Conservation (phyloP, 35 echinoderm and acorn worm species). For the Hemicentrotus pulcherrimus region DNA sequence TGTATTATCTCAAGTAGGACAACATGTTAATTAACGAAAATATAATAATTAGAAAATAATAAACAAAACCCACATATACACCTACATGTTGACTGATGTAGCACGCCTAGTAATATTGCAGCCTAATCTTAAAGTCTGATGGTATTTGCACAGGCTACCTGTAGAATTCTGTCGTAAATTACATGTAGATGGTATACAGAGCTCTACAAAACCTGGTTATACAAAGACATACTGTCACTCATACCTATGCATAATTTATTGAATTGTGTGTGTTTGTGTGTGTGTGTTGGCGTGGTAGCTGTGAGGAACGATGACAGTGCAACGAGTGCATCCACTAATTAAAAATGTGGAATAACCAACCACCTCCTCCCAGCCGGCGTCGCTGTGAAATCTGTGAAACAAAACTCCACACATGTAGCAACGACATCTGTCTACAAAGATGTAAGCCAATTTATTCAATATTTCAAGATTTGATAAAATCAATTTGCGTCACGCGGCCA, state of each 20-base stretch:
- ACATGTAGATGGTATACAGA: too few species aligned
- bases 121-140: too few species aligned
- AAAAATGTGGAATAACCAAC: neutral
- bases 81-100: too few species aligned
- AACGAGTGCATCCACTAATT: neutral
- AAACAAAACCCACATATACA: too few species aligned
- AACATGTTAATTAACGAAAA: too few species aligned
- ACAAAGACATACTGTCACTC: neutral
- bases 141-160: too few species aligned
- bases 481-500: neutral
- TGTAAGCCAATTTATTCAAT: constrained; percentile 3
- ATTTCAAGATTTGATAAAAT: neutral
- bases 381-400: neutral
- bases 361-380: neutral
- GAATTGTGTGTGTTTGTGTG: neutral
- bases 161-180: too few species aligned
- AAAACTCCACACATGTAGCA: neutral
- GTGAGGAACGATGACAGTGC: neutral
- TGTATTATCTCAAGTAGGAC: too few species aligned
- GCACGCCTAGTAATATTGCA: too few species aligned
- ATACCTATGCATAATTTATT: neutral
- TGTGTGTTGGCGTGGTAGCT: neutral
- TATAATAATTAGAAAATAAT: too few species aligned
- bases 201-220: neutral
- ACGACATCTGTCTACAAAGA: neutral